phyloP scores from a whole-genome alignment of 2,888 invertebrate genomes.

The Sepiola atlantica region DNA sequence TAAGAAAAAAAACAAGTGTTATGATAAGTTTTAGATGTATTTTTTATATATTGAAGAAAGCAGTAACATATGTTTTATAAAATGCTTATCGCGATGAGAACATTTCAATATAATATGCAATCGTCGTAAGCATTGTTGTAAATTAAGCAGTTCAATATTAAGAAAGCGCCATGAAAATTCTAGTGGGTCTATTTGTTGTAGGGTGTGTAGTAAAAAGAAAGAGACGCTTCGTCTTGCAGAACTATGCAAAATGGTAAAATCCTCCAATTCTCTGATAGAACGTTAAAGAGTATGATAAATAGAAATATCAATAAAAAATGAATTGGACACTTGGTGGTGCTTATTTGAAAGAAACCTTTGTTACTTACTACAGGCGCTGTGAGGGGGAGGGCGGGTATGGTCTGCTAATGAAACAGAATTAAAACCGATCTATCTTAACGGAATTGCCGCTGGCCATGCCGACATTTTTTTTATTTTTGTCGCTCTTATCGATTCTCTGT shows the following conservation, averaged over 20 bases:
- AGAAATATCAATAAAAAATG: background rate
- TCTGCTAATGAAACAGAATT: conserved; percentile 18
- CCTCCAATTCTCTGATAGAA: background rate
- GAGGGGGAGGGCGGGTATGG: background rate
- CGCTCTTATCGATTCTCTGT: background rate
- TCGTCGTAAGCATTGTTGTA: background rate
- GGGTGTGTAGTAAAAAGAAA: background rate
- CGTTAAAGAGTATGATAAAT: background rate
- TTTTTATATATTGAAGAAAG: too few species aligned
- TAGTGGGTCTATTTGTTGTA: background rate
- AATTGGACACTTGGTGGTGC: background rate
- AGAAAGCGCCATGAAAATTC: background rate
- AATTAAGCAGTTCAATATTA: background rate
- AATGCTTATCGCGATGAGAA: too few species aligned
- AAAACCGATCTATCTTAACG: background rate
- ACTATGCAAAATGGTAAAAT: background rate
- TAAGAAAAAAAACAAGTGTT: too few species aligned
- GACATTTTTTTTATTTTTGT: background rate
- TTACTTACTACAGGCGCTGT: background rate
- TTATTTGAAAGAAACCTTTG: conserved; percentile 32
- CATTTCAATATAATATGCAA: too few species aligned
- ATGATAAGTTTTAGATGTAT: too few species aligned
- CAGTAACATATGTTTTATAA: too few species aligned
- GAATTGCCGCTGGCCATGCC: background rate
- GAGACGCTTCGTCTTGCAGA: background rate